A percentile compares a stretch with the other conserved stretches of the same genome.
Conservation (phyloP, 2,113 vertebrate genomes). For the Misgurnus anguillicaudatus region DNA sequence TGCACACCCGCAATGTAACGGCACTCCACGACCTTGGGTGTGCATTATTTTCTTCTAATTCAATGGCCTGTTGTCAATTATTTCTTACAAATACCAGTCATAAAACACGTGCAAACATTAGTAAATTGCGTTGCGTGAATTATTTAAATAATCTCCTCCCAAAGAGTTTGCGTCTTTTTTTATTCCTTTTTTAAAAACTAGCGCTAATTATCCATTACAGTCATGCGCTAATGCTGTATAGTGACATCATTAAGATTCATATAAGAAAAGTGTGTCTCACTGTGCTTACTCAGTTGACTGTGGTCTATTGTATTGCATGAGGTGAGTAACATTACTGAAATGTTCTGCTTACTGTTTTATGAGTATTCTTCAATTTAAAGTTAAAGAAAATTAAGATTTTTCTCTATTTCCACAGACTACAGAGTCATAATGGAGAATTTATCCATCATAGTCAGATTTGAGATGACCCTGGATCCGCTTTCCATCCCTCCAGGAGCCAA, state of each 20-base stretch:
- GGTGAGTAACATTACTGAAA: neutral
- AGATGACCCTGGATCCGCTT: conserved; percentile 66
- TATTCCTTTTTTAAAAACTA: too few species aligned
- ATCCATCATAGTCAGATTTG: conserved; percentile 54
- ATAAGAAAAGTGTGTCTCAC: neutral
- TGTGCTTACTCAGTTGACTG: neutral
- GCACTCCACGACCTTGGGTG: too few species aligned
- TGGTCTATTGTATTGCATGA: neutral
- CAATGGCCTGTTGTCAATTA: too few species aligned
- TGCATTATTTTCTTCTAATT: too few species aligned
- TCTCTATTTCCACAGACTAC: conserved; percentile 9
- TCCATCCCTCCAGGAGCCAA: conserved; percentile 63
- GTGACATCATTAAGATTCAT: neutral
- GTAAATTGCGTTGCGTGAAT: too few species aligned
- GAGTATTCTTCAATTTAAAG: neutral
- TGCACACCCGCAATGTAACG: too few species aligned
- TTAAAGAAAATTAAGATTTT: neutral
- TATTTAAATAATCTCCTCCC: too few species aligned
- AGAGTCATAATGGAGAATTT: conserved; percentile 63
- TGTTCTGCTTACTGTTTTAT: too few species aligned
- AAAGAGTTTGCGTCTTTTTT: too few species aligned
- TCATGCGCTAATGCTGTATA: neutral
- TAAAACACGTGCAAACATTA: too few species aligned
- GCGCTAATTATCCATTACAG: too few species aligned
- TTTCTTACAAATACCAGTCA: too few species aligned